A percentile compares a stretch with the other conserved stretches of the same genome.
phyloP scores from a whole-genome alignment of 2,113 vertebrate genomes.

The Nibea albiflora region DNA sequence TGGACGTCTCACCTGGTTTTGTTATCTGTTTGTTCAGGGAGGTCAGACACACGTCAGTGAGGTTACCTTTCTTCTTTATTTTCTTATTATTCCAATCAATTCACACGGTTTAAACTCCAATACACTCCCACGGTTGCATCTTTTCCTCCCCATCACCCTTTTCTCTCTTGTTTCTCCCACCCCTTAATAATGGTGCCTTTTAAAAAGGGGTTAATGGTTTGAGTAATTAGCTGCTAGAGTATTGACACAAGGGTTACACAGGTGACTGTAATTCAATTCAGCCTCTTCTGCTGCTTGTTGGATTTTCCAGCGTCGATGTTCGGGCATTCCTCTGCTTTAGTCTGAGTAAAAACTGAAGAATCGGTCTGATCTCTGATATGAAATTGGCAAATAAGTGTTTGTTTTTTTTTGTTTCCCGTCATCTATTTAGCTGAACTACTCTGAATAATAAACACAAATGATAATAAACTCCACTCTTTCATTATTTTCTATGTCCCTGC shows the following conservation, averaged over 20 bases:
- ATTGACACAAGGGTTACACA: slow-evolving; percentile 15
- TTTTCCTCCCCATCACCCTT: too few species aligned
- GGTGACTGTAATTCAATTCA: neutral
- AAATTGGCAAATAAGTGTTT: neutral
- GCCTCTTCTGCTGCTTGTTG: neutral
- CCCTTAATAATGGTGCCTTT: neutral
- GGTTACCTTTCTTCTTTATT: too few species aligned
- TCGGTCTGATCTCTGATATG: neutral
- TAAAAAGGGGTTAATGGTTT: neutral
- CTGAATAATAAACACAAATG: neutral
- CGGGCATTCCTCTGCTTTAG: neutral
- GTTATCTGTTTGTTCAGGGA: slow-evolving; percentile 19
- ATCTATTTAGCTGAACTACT: neutral
- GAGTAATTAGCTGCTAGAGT: slow-evolving; percentile 15
- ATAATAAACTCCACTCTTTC: neutral
- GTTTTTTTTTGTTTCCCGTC: neutral
- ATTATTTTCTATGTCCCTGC: neutral
- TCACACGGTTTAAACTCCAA: too few species aligned
- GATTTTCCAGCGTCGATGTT: neutral
- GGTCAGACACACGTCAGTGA: neutral
- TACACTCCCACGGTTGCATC: too few species aligned
- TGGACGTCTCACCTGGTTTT: slow-evolving; percentile 18
- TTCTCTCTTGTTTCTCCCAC: neutral
- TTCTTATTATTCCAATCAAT: too few species aligned
- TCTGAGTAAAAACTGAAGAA: neutral